Evolutionary conservation across 2,113 vertebrate species (phyloP).

Genomic region (Ctenomys sociabilis): DNA sequence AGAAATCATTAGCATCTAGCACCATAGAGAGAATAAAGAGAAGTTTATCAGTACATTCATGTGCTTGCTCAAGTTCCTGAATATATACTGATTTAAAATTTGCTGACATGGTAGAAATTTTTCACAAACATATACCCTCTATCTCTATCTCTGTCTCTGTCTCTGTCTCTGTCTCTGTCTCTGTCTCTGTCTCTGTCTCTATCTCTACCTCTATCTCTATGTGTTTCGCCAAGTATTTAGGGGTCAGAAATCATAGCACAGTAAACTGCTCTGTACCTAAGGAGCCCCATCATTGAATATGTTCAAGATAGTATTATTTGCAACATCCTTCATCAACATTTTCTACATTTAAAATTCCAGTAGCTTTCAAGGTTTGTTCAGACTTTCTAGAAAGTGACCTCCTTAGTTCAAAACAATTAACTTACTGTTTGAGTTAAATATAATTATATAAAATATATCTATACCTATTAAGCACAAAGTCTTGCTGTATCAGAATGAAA

Average conservation of each 20-base stretch:
- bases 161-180: no score
- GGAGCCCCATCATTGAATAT: not conserved
- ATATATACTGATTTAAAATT: constrained; percentile 52
- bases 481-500: constrained; percentile 46
- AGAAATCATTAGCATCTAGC: not conserved
- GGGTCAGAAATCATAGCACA: constrained; percentile 11
- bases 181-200: not conserved
- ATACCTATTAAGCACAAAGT: constrained; percentile 3
- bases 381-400: constrained; percentile 34
- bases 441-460: constrained; percentile 30
- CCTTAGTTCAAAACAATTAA: constrained; percentile 46
- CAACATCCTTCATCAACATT: not conserved
- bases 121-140: constrained; percentile 35
- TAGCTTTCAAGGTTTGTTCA: constrained; percentile 46
- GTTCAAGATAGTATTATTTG: constrained; percentile 39
- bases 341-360: constrained; percentile 55
- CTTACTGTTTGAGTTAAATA: constrained; percentile 30
- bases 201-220: not conserved
- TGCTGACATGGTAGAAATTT: constrained; percentile 16
- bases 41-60: not conserved
- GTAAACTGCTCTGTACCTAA: not conserved
- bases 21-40: not conserved
- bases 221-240: not conserved
- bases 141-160: not conserved
- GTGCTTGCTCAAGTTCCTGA: constrained; percentile 44